A percentile compares a stretch with the other conserved stretches of the same genome.
phyloP scores from a whole-genome alignment of 2,113 vertebrate genomes.

The Macquaria ambigua region DNA sequence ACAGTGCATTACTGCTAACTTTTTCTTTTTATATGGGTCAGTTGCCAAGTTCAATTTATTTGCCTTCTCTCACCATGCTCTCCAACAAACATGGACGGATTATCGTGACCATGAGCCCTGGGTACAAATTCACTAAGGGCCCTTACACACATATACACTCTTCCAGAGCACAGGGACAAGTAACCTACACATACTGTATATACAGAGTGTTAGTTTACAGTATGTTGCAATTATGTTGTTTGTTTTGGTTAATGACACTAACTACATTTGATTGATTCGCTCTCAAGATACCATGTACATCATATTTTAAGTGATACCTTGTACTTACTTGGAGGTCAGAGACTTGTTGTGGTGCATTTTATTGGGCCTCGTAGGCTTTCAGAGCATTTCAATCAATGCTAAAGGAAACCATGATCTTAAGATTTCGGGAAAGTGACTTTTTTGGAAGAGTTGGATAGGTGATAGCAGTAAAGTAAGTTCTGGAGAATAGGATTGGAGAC shows the following conservation, averaged over 20 bases:
- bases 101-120: neutral
- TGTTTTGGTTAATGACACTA: neutral
- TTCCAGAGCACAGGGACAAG: neutral
- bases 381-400: neutral
- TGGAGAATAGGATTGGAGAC: neutral
- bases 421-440: neutral
- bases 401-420: neutral
- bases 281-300: neutral
- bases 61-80: neutral
- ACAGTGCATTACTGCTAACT: constrained; percentile 3
- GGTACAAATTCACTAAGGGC: neutral
- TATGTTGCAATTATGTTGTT: neutral
- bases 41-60: constrained; percentile 18
- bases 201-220: neutral
- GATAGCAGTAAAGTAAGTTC: constrained; percentile 1
- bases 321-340: neutral
- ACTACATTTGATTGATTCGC: neutral
- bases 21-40: constrained; percentile 16
- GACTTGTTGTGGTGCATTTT: neutral
- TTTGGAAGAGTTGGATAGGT: constrained; percentile 13
- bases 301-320: neutral
- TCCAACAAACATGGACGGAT: neutral
- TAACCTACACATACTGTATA: neutral
- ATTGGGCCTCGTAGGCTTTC: neutral
- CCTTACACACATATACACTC: neutral